Evolutionary conservation across 2,888 invertebrate genomes (phyloP).

Genomic region (Cantharis flavilabris): DNA sequence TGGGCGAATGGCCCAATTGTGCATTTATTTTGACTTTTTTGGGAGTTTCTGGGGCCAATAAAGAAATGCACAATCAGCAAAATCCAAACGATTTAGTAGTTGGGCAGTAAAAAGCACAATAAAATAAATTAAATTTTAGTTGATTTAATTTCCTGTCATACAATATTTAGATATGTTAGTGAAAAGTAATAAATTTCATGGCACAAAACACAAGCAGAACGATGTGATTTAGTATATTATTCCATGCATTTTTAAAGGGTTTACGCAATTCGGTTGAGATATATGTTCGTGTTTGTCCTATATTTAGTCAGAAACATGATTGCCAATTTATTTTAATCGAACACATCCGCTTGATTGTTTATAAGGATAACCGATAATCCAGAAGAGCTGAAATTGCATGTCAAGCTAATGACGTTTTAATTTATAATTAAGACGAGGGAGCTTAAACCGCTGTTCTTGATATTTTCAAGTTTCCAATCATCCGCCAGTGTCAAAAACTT

Average conservation of each 20-base stretch:
- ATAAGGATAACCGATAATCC: not conserved
- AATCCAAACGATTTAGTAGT: not conserved
- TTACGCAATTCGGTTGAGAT: conserved; percentile 4
- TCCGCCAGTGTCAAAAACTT: not conserved
- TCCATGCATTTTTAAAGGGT: conserved; percentile 22
- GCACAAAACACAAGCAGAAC: not conserved
- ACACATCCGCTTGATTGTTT: conserved; percentile 1
- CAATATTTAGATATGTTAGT: not conserved
- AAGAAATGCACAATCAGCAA: not conserved
- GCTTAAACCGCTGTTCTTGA: not conserved
- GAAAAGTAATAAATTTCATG: not conserved
- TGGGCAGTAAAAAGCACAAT: not conserved
- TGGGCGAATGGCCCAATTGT: too few relatives aligned
- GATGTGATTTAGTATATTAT: conserved; percentile 6
- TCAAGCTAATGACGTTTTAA: conserved; percentile 3
- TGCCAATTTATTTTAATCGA: conserved; percentile 3
- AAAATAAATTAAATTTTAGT: not conserved
- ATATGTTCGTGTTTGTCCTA: not conserved
- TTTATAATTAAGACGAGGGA: not conserved
- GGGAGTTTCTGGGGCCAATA: not conserved
- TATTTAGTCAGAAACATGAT: not conserved
- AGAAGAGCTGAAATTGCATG: conserved; percentile 1
- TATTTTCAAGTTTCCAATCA: not conserved
- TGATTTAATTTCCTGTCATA: conserved; percentile 3
- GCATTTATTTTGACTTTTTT: not conserved